phyloP scores from a whole-genome alignment of 2,113 vertebrate genomes.

The Orientallactaga bullata region DNA sequence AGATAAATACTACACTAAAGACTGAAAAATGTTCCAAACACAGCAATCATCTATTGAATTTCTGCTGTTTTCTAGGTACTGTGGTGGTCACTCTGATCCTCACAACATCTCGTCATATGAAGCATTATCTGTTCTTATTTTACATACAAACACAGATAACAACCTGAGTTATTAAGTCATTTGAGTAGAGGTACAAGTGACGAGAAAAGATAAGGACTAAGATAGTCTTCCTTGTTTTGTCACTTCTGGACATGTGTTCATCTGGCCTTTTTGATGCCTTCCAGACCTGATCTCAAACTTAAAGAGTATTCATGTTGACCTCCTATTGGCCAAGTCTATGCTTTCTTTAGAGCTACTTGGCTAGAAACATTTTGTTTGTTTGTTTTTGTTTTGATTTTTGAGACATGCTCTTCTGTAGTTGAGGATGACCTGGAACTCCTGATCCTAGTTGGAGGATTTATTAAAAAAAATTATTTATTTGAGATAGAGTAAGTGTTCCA shows the following conservation, averaged over 20 bases:
- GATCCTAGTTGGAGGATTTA: neutral
- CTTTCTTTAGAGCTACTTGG: slow-evolving; percentile 44
- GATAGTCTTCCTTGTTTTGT: slow-evolving; percentile 16
- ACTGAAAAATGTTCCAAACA: slow-evolving; percentile 36
- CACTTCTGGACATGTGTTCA: neutral
- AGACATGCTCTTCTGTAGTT: neutral
- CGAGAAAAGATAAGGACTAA: slow-evolving; percentile 30
- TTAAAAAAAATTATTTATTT: no score
- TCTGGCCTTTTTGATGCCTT: slow-evolving; percentile 56
- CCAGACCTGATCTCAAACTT: slow-evolving; percentile 19
- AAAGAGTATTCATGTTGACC: neutral
- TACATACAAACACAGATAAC: neutral
- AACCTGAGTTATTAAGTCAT: slow-evolving; percentile 40
- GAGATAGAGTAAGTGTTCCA: no score
- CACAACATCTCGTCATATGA: neutral
- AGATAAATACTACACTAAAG: neutral
- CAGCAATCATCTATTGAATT: neutral
- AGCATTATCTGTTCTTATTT: slow-evolving; percentile 32
- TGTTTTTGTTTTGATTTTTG: neutral
- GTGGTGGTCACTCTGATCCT: slow-evolving; percentile 17
- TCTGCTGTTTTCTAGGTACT: slow-evolving; percentile 1
- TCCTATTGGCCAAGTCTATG: slow-evolving; percentile 23
- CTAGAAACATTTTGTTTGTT: slow-evolving; percentile 1
- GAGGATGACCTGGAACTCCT: neutral
- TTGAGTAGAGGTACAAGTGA: neutral